Conservation (phyloP, 2,888 invertebrate genomes). For the Hypsopygia costalis region DNA sequence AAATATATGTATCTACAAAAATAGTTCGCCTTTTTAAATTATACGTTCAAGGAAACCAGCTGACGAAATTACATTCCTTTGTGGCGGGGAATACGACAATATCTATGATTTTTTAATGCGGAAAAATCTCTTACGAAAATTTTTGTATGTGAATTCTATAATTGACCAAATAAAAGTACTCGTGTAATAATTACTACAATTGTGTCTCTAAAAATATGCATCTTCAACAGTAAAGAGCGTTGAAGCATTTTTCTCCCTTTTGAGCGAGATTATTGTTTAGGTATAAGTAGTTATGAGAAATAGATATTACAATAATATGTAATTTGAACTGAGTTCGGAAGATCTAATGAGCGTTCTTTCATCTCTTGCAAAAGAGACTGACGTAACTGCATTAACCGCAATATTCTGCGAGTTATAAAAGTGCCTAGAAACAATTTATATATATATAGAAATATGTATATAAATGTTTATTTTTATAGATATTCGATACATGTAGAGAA, state of each 20-base stretch:
- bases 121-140: constrained; percentile 49
- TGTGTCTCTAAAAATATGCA: constrained; percentile 74
- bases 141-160: constrained; percentile 39
- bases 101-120: constrained; percentile 24
- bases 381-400: constrained; percentile 37
- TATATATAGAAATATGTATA: constrained; percentile 23
- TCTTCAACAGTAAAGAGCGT: constrained; percentile 59
- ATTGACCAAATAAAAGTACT: constrained; percentile 45
- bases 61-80: constrained; percentile 36
- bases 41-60: constrained; percentile 47
- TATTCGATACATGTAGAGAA: constrained; percentile 54
- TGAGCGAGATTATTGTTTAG: constrained; percentile 50
- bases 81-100: constrained; percentile 28
- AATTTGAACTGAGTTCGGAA: constrained; percentile 56
- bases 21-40: constrained; percentile 73
- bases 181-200: constrained; percentile 57
- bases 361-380: constrained; percentile 35
- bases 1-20: constrained; percentile 77
- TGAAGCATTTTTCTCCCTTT: constrained; percentile 49
- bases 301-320: constrained; percentile 46
- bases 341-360: constrained; percentile 52
- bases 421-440: constrained; percentile 39
- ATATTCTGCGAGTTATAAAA: constrained; percentile 44
- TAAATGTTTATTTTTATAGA: constrained; percentile 39
- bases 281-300: constrained; percentile 41